phyloP scores from a whole-genome alignment of 1,140 invertebrate genomes.

The Formica exsecta region DNA sequence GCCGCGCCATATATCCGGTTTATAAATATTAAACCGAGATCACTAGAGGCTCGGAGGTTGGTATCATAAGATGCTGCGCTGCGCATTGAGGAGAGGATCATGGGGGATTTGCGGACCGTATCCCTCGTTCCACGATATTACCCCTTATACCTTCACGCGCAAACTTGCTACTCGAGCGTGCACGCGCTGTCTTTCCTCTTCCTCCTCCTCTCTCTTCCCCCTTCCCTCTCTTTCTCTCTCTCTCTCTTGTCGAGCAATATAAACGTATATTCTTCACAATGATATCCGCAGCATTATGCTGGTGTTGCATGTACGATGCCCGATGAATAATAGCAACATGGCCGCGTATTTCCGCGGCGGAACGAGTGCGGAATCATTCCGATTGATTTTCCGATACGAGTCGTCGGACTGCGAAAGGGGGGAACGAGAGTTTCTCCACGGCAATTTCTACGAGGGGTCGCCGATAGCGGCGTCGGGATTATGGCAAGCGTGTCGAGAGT shows the following conservation, averaged over 20 bases:
- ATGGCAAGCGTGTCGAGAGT: slow-evolving; percentile 24
- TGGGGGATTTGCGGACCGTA: slow-evolving; percentile 73
- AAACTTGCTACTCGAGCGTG: slow-evolving; percentile 56
- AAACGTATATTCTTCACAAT: slow-evolving; percentile 1
- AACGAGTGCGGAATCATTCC: neutral
- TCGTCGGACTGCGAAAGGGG: slow-evolving; percentile 24
- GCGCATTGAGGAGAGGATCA: slow-evolving; percentile 75
- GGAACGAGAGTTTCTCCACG: neutral
- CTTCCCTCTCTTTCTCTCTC: neutral
- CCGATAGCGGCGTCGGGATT: slow-evolving; percentile 23
- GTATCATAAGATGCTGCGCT: slow-evolving; percentile 73
- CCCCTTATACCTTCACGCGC: slow-evolving; percentile 62
- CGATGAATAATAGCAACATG: slow-evolving; percentile 48
- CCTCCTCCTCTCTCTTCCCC: too few relatives aligned
- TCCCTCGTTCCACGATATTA: slow-evolving; percentile 74
- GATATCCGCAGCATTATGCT: slow-evolving; percentile 66
- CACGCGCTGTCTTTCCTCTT: slow-evolving; percentile 7
- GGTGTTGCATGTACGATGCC: slow-evolving; percentile 41
- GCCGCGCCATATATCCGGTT: slow-evolving; percentile 69
- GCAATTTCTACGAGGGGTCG: slow-evolving; percentile 34
- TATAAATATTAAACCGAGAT: slow-evolving; percentile 78
- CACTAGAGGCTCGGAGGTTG: slow-evolving; percentile 19
- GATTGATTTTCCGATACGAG: slow-evolving; percentile 57
- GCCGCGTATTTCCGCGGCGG: slow-evolving; percentile 10
- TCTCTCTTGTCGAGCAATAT: neutral